Conservation (phyloP, 2,888 invertebrate species). For the Drosophila lutescens region DNA sequence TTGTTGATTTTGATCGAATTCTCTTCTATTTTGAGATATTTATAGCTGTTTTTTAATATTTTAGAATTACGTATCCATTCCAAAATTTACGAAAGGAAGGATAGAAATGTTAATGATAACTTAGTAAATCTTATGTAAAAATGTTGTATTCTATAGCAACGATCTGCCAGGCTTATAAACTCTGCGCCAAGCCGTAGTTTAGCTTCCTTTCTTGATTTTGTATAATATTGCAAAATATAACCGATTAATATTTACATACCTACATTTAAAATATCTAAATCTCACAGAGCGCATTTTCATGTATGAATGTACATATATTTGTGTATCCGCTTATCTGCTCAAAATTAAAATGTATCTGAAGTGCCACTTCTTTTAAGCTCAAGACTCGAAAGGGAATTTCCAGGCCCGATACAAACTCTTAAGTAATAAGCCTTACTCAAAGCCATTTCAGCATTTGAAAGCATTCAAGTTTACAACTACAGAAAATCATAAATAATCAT, state of each 20-base stretch:
- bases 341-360: not conserved
- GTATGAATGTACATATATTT: not conserved
- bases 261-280: not conserved
- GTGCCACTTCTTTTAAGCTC: not conserved
- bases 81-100: too few relatives aligned
- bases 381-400: not conserved
- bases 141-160: too few relatives aligned
- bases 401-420: not conserved
- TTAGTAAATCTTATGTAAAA: too few relatives aligned
- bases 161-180: too few relatives aligned
- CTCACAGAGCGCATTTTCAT: not conserved
- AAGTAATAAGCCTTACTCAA: slow-evolving; percentile 9
- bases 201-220: too few relatives aligned
- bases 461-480: slow-evolving; percentile 46
- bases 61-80: too few relatives aligned
- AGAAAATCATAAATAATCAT: slow-evolving; percentile 54
- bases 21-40: too few relatives aligned
- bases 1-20: too few relatives aligned
- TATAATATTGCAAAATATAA: too few relatives aligned
- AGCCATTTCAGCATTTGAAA: slow-evolving; percentile 43
- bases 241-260: not conserved
- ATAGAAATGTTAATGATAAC: too few relatives aligned
- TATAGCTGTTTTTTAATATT: too few relatives aligned
- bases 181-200: too few relatives aligned
- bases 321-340: not conserved